Evolutionary conservation across 1,140 invertebrate species (phyloP), one percentile per base, ranked within the genome.

Genomic region (Phymastichus coffea): DNA sequence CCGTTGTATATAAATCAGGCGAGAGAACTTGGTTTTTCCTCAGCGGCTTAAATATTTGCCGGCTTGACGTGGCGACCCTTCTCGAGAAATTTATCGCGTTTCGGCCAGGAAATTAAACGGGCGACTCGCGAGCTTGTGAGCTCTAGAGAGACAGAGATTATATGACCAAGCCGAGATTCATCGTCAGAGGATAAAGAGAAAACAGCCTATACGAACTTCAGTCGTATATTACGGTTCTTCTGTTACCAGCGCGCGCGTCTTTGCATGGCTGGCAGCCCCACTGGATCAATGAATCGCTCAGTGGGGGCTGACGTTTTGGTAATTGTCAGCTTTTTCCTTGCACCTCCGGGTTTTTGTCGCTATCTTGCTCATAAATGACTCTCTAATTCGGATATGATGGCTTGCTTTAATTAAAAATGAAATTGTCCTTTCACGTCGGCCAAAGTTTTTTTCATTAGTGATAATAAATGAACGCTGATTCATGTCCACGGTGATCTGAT

Each of bases 101-200:
- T 14, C 44, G 23, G 28, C n/a, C 41, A 48, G 49, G 55, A 63
- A 57, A 57, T 57, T 63, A 63, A 57, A 54, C 41, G 41, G 47
- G 48, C 41, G 26, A n/a, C n/a, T n/a, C n/a, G 22, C 15, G 38
- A n/a, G n/a, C n/a, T n/a, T n/a, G n/a, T n/a, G n/a, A n/a, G n/a
- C n/a, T n/a, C n/a, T n/a, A 22, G 17, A 28, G 33, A 8, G 46
- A 48, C 35, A 19, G 35, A 54, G 52, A 41, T 61, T n/a, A n/a
- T 48, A 55, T 61, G 52, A 61, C 43, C 55, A 48, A 20, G 15
- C 35, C 22, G 35, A 63, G 47, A 57, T 63, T 63, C 54, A 63
- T 58, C 47, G 40, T 26, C 53, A 26, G 26, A 49, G 15, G 38
- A 46, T 26, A 23, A 40, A 57, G 37, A 46, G 37, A 57, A 35